A percentile compares a stretch with the other conserved stretches of the same genome.
These are phyloP conservation scores for Panagrolaimus sp. DNA, from an alignment of 1,140 invertebrate species.

Conservation along the genomic window DNA sequence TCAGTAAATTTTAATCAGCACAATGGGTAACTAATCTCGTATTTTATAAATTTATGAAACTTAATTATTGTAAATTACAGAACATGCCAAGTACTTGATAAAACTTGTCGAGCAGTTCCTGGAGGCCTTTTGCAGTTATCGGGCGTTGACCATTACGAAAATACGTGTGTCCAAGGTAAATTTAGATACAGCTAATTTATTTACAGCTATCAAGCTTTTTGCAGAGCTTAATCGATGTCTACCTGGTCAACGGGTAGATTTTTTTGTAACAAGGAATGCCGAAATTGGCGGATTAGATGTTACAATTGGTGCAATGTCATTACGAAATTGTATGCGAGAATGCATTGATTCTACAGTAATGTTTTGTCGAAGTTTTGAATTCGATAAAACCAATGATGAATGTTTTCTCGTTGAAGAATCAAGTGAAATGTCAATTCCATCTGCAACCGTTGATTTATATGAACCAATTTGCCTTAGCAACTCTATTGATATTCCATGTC, in stretches of 20 bases:
- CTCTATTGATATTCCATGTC: slow-evolving; percentile 29
- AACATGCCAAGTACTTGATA: slow-evolving; percentile 11
- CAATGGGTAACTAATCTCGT: slow-evolving; percentile 9
- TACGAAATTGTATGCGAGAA: slow-evolving; percentile 37
- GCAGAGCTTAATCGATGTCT: slow-evolving; percentile 24
- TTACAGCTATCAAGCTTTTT: too few relatives aligned
- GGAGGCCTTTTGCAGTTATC: slow-evolving; percentile 18
- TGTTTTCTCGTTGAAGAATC: slow-evolving; percentile 35
- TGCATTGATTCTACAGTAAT: slow-evolving; percentile 35
- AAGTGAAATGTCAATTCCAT: slow-evolving; percentile 12
- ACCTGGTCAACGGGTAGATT: slow-evolving; percentile 25
- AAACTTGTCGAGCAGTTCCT: slow-evolving; percentile 16
- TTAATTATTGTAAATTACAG: neutral
- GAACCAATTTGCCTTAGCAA: slow-evolving; percentile 39
- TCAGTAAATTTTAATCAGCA: slow-evolving; percentile 20
- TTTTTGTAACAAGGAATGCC: slow-evolving; percentile 36
- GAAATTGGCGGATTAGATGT: slow-evolving; percentile 17
- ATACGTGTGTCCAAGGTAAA: slow-evolving; percentile 36
- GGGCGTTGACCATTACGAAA: slow-evolving; percentile 34
- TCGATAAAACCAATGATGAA: slow-evolving; percentile 23
- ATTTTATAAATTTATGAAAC: too few relatives aligned
- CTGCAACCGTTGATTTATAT: slow-evolving; percentile 32
- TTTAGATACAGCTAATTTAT: too few relatives aligned
- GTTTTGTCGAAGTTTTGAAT: slow-evolving; percentile 41
- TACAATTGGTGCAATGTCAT: slow-evolving; percentile 21